Conservation (phyloP, 2,797 vertebrate species). For the Muscicapa comitata region DNA sequence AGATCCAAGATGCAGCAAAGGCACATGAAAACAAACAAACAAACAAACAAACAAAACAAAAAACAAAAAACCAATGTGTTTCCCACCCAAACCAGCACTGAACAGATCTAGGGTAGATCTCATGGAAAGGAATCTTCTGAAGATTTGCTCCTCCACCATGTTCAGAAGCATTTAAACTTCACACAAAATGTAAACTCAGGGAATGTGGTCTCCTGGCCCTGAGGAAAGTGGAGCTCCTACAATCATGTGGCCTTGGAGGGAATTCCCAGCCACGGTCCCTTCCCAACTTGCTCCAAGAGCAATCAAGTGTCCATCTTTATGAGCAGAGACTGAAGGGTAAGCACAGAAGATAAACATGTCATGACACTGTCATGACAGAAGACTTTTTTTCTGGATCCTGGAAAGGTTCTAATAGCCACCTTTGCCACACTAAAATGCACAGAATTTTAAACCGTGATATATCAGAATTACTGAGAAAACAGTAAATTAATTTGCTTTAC, state of each 20-base stretch:
- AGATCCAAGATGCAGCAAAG: neutral
- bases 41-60: neutral
- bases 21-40: neutral
- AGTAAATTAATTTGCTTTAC: neutral
- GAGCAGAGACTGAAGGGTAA: neutral
- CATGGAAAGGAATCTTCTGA: neutral
- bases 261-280: neutral
- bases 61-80: neutral
- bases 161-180: neutral
- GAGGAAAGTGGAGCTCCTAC: neutral
- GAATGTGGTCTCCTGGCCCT: neutral
- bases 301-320: neutral
- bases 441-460: rapidly evolving
- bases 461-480: neutral
- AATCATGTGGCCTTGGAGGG: neutral
- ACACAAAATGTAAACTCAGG: neutral
- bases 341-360: neutral
- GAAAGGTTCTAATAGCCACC: neutral
- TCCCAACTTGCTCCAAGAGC: neutral
- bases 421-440: neutral
- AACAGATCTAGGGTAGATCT: neutral
- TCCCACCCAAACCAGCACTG: neutral
- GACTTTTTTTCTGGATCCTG: neutral
- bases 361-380: neutral
- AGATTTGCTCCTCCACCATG: neutral